Percentiles rank a stretch among this genome's conserved stretches.
These are phyloP conservation scores for Hedya salicella DNA, from an alignment of 2,888 invertebrate species.

Conservation along the genomic window DNA sequence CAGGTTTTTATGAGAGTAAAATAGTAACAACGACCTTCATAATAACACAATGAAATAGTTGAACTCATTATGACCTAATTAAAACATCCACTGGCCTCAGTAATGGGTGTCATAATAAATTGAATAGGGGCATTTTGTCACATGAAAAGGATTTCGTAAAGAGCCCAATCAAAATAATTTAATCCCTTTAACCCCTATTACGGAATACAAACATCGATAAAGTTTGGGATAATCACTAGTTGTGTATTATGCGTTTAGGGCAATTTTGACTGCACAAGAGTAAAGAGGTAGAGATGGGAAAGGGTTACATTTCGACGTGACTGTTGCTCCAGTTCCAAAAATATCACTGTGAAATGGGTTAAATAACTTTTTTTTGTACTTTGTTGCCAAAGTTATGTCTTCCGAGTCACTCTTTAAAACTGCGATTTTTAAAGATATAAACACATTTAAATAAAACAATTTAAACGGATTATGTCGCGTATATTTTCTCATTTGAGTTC, in stretches of 20 bases:
- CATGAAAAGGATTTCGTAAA: neutral
- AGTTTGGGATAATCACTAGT: conserved; percentile 34
- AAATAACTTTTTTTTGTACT: too few relatives aligned
- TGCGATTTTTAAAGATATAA: too few relatives aligned
- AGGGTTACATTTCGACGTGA: too few relatives aligned
- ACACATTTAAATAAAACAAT: too few relatives aligned
- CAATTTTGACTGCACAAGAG: conserved; percentile 51
- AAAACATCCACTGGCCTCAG: neutral
- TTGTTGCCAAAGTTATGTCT: too few relatives aligned
- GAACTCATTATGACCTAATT: neutral
- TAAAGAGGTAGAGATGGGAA: conserved; percentile 9
- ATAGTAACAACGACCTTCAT: neutral
- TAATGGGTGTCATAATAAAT: neutral
- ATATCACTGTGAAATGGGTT: too few relatives aligned
- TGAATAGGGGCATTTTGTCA: neutral
- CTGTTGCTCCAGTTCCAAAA: too few relatives aligned
- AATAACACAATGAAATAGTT: neutral
- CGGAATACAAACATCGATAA: conserved; percentile 36
- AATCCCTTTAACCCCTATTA: conserved; percentile 18
- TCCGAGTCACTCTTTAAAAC: too few relatives aligned
- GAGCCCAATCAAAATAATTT: conserved; percentile 22
- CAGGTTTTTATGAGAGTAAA: too few relatives aligned
- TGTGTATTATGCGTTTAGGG: conserved; percentile 46
- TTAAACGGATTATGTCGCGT: too few relatives aligned
- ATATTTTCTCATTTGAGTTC: too few relatives aligned